Conservation (phyloP, 2,797 vertebrate genomes). For the Eulemur coronatus region DNA sequence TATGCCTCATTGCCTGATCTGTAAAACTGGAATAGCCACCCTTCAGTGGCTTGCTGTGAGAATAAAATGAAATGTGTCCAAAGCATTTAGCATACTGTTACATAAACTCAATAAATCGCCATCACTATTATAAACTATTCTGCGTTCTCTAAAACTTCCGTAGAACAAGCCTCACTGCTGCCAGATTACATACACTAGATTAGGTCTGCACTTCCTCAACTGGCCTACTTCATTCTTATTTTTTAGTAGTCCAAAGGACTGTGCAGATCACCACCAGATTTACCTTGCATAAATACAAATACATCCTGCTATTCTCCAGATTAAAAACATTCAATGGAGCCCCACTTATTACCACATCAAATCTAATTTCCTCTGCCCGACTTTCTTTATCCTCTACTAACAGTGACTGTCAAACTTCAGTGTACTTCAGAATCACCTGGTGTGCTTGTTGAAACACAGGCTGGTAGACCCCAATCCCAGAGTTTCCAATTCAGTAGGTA, state of each 20-base stretch:
- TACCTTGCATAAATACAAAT: neutral
- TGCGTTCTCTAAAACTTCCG: neutral
- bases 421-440: neutral
- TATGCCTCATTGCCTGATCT: neutral
- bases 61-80: neutral
- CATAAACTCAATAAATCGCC: neutral
- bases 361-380: constrained; percentile 18
- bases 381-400: constrained; percentile 5
- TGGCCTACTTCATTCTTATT: neutral
- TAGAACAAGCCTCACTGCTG: neutral
- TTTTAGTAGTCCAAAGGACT: constrained; percentile 4
- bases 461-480: neutral
- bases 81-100: neutral
- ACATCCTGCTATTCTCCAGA: neutral
- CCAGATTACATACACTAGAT: neutral
- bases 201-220: neutral
- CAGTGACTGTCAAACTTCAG: neutral
- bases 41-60: neutral
- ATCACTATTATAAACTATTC: neutral
- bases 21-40: neutral
- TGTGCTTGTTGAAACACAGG: neutral
- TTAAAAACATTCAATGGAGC: neutral
- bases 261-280: neutral
- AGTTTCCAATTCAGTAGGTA: neutral
- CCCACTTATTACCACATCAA: neutral